phyloP scores from a whole-genome alignment of 2,888 invertebrate genomes.

The Omphaloscelis lunosa region DNA sequence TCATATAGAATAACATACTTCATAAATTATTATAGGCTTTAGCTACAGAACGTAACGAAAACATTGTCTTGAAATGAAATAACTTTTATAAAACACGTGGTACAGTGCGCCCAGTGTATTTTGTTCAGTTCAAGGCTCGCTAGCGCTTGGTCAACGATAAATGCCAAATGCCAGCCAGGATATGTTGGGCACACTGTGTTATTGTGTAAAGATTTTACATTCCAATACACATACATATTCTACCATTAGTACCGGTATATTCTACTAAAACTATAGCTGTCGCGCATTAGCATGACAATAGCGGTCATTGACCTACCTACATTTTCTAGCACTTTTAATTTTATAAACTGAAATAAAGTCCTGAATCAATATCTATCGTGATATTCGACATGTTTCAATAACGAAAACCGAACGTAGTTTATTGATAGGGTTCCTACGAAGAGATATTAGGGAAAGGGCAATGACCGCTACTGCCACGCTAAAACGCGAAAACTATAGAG shows the following conservation, averaged over 20 bases:
- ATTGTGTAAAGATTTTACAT: neutral
- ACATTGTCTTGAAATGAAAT: slow-evolving; percentile 27
- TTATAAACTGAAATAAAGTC: neutral
- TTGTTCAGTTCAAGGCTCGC: neutral
- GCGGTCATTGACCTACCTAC: neutral
- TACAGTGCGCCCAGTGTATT: neutral
- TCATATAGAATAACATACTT: slow-evolving; percentile 40
- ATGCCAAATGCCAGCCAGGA: neutral
- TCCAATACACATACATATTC: neutral
- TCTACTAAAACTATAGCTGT: neutral
- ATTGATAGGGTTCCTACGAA: neutral
- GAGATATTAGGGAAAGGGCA: neutral
- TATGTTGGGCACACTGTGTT: neutral
- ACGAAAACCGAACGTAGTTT: neutral
- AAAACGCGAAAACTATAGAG: neutral
- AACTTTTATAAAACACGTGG: neutral
- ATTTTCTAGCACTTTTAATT: neutral
- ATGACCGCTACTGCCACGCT: neutral
- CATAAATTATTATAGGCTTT: slow-evolving; percentile 21
- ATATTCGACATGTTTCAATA: neutral
- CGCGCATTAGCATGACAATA: neutral
- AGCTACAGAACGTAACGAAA: slow-evolving; percentile 37
- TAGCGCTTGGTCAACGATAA: neutral
- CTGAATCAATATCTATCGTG: neutral
- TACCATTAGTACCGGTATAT: neutral